These are phyloP conservation scores for Staurois parvus DNA, from an alignment of 2,797 vertebrate species.

Conservation along the genomic window DNA sequence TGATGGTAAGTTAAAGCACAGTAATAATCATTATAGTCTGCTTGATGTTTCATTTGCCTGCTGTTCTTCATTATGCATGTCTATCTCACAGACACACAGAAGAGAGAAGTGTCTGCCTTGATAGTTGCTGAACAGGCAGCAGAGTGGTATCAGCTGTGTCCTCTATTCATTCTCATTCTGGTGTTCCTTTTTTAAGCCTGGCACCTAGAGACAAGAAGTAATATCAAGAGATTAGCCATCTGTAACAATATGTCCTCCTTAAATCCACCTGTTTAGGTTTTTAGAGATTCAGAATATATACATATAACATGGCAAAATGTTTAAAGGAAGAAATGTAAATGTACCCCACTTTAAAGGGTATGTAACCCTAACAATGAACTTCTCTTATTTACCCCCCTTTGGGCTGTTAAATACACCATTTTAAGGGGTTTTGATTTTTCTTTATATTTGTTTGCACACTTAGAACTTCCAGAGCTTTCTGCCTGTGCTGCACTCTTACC, in stretches of 20 bases:
- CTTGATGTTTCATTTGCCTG: conserved; percentile 40
- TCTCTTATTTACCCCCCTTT: neutral
- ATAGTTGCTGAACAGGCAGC: conserved; percentile 1
- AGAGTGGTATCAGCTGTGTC: neutral
- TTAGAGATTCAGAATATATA: neutral
- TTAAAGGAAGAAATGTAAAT: neutral
- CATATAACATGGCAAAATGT: neutral
- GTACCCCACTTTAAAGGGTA: too few species aligned
- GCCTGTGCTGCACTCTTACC: too few species aligned
- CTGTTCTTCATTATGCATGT: conserved; percentile 34
- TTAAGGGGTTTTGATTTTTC: too few species aligned
- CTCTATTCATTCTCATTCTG: neutral
- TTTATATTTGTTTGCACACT: too few species aligned
- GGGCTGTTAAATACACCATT: too few species aligned
- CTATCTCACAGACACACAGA: neutral
- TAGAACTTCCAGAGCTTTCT: too few species aligned
- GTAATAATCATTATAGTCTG: conserved; percentile 39
- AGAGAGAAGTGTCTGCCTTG: conserved; percentile 1
- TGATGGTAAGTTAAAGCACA: conserved; percentile 22
- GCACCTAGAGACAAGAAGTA: neutral
- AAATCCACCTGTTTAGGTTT: neutral
- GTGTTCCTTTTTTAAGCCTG: neutral
- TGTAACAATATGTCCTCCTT: neutral
- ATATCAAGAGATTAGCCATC: conserved; percentile 4
- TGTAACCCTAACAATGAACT: neutral